Base-by-base conservation (phyloP, 1,140 invertebrate species). In the Tetragonula clypearis region DNA sequence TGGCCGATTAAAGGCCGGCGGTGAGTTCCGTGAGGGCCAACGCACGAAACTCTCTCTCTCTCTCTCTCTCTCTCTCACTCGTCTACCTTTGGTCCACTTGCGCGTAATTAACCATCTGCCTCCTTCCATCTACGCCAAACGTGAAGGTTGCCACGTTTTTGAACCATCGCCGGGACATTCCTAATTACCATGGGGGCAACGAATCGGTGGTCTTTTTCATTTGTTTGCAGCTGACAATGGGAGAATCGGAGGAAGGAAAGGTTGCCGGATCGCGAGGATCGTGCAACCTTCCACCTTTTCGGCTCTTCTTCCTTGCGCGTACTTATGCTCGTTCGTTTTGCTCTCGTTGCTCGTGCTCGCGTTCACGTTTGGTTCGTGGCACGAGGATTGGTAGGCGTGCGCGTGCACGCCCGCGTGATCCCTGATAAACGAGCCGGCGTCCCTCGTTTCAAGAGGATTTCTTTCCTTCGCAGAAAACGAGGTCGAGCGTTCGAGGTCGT, bases 391-490 rank as follows among this genome's bases (percentile, higher is more conserved):
- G 90, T 91, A 91, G 90, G 90, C 90, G 90, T 91, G 88, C 86
- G 87, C 82, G 90, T 88, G 86, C 86, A 86, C 90, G 90, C 87
- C 84, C 82, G 88, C 87, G 84, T 88, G 91, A 92, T 90, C 81
- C 90, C 92, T 94, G 94, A 95, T 95, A 94, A 94, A 94, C 92
- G 93, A 94, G 92, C 88, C 76, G 90, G 85, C 92, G 92, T 93
- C 93, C 92, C 92, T 94, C 92, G 92, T 92, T 92, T 92, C 86
- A 85, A 91, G 91, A 91, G 91, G 92, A 93, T 92, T 92, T 92
- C 90, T 91, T 91, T 92, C 90, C 90, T 91, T 88, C 85, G 88
- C 86, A 86, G 87, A 85, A 89, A 90, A 92, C 86, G 85, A 91
- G 90, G 84, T 86, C 84, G 82, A 87, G 72, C 78, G 86, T 82